phyloP scores from a whole-genome alignment of 2,113 vertebrate genomes.

The Crotalus viridis region DNA sequence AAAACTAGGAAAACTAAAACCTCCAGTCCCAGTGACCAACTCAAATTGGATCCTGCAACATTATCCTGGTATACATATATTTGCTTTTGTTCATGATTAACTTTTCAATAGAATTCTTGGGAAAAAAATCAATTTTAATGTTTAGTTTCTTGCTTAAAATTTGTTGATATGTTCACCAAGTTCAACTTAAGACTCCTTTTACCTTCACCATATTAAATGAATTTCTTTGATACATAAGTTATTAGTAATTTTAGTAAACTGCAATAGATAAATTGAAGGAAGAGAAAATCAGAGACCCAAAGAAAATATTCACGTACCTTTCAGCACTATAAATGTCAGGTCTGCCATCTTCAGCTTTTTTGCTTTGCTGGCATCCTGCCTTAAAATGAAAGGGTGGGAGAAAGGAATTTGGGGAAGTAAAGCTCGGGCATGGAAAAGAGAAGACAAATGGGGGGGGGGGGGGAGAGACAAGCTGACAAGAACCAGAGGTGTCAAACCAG shows the following conservation, averaged over 20 bases:
- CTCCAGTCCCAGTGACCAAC: not conserved
- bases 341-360: too few species aligned
- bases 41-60: not conserved
- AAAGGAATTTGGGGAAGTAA: not conserved
- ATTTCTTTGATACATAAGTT: not conserved
- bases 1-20: not conserved
- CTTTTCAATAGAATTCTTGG: not conserved
- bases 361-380: too few species aligned
- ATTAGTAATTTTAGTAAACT: not conserved
- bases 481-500: not conserved
- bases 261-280: not conserved
- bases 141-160: not conserved
- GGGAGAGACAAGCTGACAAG: not conserved
- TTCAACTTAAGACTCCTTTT: not conserved
- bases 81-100: not conserved
- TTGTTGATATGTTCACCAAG: not conserved
- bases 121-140: not conserved
- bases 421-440: not conserved
- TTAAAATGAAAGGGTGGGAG: not conserved
- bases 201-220: not conserved
- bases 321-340: not conserved
- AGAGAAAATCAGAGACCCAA: too few species aligned
- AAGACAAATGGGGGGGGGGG: not conserved
- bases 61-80: not conserved
- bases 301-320: not conserved